Conservation (phyloP, 2,888 invertebrate genomes). For the Lepidochrysops patricia region DNA sequence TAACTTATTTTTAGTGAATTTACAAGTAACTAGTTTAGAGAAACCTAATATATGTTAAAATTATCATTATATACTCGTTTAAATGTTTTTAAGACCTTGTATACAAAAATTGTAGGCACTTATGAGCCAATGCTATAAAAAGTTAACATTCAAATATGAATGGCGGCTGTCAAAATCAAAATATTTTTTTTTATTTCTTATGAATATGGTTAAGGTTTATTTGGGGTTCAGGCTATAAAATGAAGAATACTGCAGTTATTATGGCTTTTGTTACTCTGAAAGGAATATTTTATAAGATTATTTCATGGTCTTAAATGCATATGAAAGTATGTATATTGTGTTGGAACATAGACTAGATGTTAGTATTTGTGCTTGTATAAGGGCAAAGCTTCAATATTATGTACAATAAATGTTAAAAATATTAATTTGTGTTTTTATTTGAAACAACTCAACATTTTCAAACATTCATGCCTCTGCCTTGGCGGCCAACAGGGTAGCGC, state of each 20-base stretch:
- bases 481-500: no score
- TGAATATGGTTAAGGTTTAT: no score
- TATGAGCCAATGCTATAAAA: no score
- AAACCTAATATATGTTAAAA: background rate
- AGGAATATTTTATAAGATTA: background rate
- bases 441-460: no score
- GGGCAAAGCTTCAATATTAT: constrained; percentile 56
- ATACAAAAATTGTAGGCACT: background rate
- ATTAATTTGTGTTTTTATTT: constrained; percentile 19
- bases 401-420: constrained; percentile 61
- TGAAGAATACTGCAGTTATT: no score
- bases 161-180: no score
- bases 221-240: background rate
- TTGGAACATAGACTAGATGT: constrained; percentile 13
- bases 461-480: no score
- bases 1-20: constrained; percentile 8
- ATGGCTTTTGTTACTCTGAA: no score
- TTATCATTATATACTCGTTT: background rate
- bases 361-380: constrained; percentile 37
- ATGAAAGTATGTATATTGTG: background rate
- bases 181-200: no score
- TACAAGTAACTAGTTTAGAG: background rate
- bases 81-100: background rate
- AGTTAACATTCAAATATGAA: no score
- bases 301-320: background rate